phyloP scores from a whole-genome alignment of 2,113 vertebrate species.

The Prunella fulvescens region DNA sequence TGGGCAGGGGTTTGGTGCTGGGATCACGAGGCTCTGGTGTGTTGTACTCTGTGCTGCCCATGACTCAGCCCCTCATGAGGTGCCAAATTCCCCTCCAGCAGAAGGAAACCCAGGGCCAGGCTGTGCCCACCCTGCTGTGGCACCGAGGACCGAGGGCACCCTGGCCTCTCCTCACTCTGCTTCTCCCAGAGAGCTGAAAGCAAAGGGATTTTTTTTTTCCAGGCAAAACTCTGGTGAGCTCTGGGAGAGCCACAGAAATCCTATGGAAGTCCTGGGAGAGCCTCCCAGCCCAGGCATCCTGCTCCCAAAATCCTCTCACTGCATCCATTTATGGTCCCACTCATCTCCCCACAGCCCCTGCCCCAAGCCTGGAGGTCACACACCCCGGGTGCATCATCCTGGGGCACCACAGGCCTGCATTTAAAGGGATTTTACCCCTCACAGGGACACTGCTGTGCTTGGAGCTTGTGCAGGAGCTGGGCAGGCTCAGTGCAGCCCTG shows the following conservation, averaged over 20 bases:
- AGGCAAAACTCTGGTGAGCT: background rate
- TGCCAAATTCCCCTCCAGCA: background rate
- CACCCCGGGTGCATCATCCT: accelerated
- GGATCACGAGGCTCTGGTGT: background rate
- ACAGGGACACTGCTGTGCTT: accelerated
- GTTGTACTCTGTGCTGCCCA: accelerated
- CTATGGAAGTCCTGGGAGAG: background rate
- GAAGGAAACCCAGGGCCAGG: background rate
- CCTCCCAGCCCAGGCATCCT: background rate
- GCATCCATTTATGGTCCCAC: accelerated
- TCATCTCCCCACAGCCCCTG: background rate
- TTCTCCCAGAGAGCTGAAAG: background rate
- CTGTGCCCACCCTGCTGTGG: background rate
- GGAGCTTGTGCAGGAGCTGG: background rate
- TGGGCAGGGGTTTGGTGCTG: background rate
- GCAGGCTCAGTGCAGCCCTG: background rate
- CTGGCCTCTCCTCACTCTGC: background rate
- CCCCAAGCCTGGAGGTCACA: accelerated
- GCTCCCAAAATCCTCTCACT: background rate
- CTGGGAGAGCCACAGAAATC: background rate
- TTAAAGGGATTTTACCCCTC: accelerated
- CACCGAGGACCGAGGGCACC: accelerated
- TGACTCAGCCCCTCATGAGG: background rate
- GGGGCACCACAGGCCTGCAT: background rate
- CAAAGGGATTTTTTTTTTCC: background rate